These are phyloP conservation scores for Nyctereutes procyonoides DNA, from an alignment of 2,113 vertebrate species.

Conservation along the genomic window DNA sequence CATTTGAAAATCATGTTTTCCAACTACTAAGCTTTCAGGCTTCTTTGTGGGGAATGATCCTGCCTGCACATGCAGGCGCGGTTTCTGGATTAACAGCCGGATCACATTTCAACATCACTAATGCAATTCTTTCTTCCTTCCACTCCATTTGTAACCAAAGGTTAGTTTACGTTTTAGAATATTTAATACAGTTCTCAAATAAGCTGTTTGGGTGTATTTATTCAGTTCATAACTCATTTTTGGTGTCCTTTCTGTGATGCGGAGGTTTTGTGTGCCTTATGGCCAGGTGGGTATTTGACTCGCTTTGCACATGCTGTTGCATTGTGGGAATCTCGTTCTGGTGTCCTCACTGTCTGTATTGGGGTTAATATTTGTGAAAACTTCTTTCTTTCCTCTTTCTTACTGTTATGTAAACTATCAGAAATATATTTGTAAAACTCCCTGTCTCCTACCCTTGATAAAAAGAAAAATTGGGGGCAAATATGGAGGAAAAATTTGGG, in stretches of 20 bases:
- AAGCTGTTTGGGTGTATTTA: constrained; percentile 64
- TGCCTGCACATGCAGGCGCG: constrained; percentile 32
- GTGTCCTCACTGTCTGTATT: constrained; percentile 16
- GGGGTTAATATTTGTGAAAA: neutral
- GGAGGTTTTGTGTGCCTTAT: constrained; percentile 57
- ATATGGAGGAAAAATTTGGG: constrained; percentile 10
- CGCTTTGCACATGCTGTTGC: constrained; percentile 70
- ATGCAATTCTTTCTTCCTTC: constrained; percentile 59
- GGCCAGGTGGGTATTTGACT: constrained; percentile 68
- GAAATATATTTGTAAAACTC: neutral
- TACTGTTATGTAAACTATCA: neutral
- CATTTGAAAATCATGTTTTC: constrained; percentile 54
- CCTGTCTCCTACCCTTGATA: neutral
- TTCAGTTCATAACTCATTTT: constrained; percentile 53
- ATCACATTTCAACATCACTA: constrained; percentile 76
- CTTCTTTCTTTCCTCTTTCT: neutral
- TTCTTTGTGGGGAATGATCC: neutral
- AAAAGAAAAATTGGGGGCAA: constrained; percentile 43
- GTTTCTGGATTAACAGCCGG: constrained; percentile 83
- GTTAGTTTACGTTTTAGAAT: constrained; percentile 71
- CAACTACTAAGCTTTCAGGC: constrained; percentile 45
- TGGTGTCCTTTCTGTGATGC: neutral
- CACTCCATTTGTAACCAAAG: constrained; percentile 51
- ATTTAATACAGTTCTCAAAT: constrained; percentile 6
- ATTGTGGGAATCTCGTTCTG: constrained; percentile 60